Percentiles rank a stretch among this genome's conserved stretches.
Conservation (phyloP, 92 coral and sea anemone species). For the Phymanthus crucifer region DNA sequence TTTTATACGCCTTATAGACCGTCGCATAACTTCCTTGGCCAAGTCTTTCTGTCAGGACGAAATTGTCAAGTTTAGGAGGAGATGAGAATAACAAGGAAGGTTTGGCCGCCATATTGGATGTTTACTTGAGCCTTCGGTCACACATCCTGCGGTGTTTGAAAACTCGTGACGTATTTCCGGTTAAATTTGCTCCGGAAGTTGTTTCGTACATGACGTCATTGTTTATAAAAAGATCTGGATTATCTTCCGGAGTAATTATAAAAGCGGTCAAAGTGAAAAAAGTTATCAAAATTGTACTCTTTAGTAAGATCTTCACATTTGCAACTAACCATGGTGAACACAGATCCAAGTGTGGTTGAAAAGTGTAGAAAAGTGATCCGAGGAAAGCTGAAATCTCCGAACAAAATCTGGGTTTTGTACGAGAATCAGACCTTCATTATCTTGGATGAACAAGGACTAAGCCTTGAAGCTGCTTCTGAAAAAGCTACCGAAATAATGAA, state of each 20-base stretch:
- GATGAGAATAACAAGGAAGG: conserved; percentile 36
- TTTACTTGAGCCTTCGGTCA: conserved; percentile 67
- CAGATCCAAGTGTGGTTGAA: conserved; percentile 13
- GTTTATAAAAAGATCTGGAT: not conserved
- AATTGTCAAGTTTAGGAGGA: conserved; percentile 87
- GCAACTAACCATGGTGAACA: conserved; percentile 30
- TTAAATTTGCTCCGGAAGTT: no score
- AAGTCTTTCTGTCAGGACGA: conserved; percentile 90
- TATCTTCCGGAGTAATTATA: no score
- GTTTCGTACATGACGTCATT: no score
- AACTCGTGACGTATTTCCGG: not conserved
- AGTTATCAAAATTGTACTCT: not conserved
- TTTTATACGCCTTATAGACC: conserved; percentile 95
- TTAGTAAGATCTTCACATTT: not conserved
- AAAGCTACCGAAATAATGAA: conserved; percentile 66
- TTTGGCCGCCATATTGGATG: conserved; percentile 87
- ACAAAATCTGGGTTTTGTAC: conserved; percentile 70
- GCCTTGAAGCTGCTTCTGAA: conserved; percentile 33
- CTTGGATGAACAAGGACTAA: conserved; percentile 42
- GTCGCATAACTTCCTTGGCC: conserved; percentile 98
- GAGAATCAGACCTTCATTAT: conserved; percentile 63
- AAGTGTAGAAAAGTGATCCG: conserved; percentile 58
- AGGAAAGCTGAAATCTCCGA: conserved; percentile 36
- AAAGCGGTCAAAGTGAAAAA: not conserved
- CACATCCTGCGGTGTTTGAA: not conserved